Base-by-base conservation (phyloP, 2,113 vertebrate species). In the Podarcis cretensis region DNA sequence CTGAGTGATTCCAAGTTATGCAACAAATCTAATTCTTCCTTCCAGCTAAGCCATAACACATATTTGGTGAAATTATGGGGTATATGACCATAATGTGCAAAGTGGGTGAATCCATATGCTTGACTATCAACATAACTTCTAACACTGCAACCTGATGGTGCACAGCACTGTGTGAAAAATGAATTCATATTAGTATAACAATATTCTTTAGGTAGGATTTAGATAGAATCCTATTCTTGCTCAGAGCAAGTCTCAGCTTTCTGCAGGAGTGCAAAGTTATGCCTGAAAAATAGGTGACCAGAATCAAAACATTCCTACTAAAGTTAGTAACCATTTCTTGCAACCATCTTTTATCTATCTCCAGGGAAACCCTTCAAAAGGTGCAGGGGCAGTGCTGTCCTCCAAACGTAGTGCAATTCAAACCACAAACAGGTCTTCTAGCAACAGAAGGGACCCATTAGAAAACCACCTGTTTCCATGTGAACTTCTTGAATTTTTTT, bases 1-100 rank as follows among this genome's bases (percentile, higher is more conserved):
- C 57, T 57, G 48, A 35, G 68, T 18, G 40, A 9, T 87, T 91
- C 77, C 77, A n/a, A 78, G 43, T 32, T 85, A 82, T 80, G 79
- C 37, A 88, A 87, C 37, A 78, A 81, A 71, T 35, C 69, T 30
- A 81, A 79, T 54, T 27, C 79, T 69, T 13, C 87, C 4, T 81
- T 75, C 54, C 37, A 30, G 37, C 76, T 71, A 77, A 43, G 18
- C 54, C 37, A 48, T 63, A 73, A 77, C 3, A 77, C 69, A 81
- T 43, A 37, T 73, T 23, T 68, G 30, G 84, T 0, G 54, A 79
- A 35, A 83, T 73, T 83, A 6, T 76, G 88, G 83, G 2, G 75
- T 65, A 69, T 69, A 84, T 40, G n/a, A 87, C 69, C 43, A 75
- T 63, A 75, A 25, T 27, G 21, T 54, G 43, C 68, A 74, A 54